Conservation (phyloP, 2,113 vertebrate genomes). For the Notechis scutatus region DNA sequence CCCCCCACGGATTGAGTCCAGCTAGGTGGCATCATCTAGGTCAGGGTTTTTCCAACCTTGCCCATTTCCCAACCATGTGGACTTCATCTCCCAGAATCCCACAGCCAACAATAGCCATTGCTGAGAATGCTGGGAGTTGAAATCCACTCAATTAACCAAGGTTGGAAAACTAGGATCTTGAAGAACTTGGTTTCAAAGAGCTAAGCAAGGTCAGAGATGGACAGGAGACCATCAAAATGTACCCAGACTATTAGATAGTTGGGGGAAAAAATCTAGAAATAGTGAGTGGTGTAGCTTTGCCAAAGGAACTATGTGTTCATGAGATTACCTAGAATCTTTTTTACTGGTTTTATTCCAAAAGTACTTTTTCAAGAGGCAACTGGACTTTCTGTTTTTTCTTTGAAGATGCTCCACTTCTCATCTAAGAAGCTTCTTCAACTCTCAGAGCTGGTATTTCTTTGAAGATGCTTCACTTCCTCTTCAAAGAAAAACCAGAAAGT, state of each 20-base stretch:
- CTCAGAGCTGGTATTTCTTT: too few species aligned
- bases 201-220: background rate
- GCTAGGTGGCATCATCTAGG: background rate
- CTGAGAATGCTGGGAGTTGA: background rate
- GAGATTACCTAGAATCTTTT: background rate
- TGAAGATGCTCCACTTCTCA: too few species aligned
- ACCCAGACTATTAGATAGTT: background rate
- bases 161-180: background rate
- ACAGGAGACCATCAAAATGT: background rate
- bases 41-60: background rate
- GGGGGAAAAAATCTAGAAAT: background rate
- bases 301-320: background rate
- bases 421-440: too few species aligned
- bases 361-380: too few species aligned
- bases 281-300: background rate
- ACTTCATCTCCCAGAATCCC: background rate
- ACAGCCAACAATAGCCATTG: background rate
- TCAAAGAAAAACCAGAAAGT: too few species aligned
- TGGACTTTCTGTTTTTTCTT: too few species aligned
- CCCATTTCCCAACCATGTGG: background rate
- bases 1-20: background rate
- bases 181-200: background rate
- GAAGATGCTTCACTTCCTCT: too few species aligned
- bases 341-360: too few species aligned
- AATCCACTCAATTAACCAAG: background rate